phyloP scores from a whole-genome alignment of 2,113 vertebrate species.

The Pachycephala philippinensis region DNA sequence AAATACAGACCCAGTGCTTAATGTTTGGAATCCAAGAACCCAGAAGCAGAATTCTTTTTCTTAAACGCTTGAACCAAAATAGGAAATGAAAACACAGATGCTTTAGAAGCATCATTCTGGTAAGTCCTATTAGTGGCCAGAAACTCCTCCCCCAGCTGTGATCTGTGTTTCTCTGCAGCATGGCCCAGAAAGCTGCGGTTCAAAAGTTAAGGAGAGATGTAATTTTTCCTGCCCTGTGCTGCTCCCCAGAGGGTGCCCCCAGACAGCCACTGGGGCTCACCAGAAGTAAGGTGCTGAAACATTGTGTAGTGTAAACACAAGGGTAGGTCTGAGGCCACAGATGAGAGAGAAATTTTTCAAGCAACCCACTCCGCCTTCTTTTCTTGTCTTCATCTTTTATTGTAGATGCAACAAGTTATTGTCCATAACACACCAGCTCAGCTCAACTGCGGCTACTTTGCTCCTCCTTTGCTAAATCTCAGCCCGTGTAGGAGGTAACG shows the following conservation, averaged over 20 bases:
- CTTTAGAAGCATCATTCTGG: not conserved
- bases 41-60: constrained; percentile 1
- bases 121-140: not conserved
- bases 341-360: not conserved
- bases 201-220: not conserved
- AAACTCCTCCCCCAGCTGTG: not conserved
- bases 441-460: not conserved
- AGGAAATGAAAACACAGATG: not conserved
- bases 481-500: not conserved
- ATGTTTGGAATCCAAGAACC: not conserved
- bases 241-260: not conserved
- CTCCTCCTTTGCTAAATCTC: not conserved
- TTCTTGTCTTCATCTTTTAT: not conserved
- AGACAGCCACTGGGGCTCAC: rapidly evolving
- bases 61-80: not conserved
- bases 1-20: not conserved
- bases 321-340: not conserved
- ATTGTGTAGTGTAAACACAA: rapidly evolving
- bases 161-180: not conserved
- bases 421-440: not conserved
- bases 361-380: not conserved
- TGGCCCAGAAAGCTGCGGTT: not conserved
- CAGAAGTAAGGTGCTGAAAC: not conserved
- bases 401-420: not conserved
- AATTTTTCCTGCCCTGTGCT: not conserved